These are phyloP conservation scores for Henricia sp. DNA, from an alignment of 53 echinoderm and acorn worm species.

Conservation along the genomic window DNA sequence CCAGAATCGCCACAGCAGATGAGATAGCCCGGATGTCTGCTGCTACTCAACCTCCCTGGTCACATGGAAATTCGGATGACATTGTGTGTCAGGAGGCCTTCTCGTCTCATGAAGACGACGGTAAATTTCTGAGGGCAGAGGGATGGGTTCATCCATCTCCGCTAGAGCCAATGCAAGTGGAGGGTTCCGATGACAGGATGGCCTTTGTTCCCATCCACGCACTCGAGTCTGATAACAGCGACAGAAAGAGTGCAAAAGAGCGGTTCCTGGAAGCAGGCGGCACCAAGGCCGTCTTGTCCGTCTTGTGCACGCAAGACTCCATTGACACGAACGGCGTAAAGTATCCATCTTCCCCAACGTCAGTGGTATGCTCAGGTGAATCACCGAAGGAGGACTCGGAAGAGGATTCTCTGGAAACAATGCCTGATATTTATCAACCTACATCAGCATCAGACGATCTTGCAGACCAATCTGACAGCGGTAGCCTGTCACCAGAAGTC, in stretches of 20 bases:
- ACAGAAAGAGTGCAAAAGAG: slow-evolving; percentile 86
- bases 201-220: slow-evolving; percentile 18
- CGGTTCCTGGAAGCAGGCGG: slow-evolving; percentile 91
- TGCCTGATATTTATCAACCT: slow-evolving; percentile 11
- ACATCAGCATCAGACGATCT: slow-evolving; percentile 36
- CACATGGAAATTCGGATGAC: slow-evolving; percentile 42
- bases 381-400: slow-evolving; percentile 26
- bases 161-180: slow-evolving; percentile 24
- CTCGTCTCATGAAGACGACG: background rate
- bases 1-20: slow-evolving; percentile 5
- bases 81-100: slow-evolving; percentile 3
- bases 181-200: slow-evolving; percentile 37
- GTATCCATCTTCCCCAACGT: slow-evolving; percentile 40
- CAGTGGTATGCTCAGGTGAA: slow-evolving; percentile 34
- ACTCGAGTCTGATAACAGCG: slow-evolving; percentile 39
- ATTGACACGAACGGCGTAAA: slow-evolving; percentile 70
- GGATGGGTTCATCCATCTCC: slow-evolving; percentile 47
- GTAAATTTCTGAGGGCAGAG: slow-evolving; percentile 32
- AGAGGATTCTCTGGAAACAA: slow-evolving; percentile 38
- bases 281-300: slow-evolving; percentile 84
- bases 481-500: background rate
- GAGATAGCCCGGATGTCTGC: slow-evolving; percentile 7
- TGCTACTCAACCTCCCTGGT: slow-evolving; percentile 9
- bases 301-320: slow-evolving; percentile 91
- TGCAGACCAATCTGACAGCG: slow-evolving; percentile 21